Base-by-base conservation (phyloP, 2,797 vertebrate species). In the Macroramphosus scolopax region DNA sequence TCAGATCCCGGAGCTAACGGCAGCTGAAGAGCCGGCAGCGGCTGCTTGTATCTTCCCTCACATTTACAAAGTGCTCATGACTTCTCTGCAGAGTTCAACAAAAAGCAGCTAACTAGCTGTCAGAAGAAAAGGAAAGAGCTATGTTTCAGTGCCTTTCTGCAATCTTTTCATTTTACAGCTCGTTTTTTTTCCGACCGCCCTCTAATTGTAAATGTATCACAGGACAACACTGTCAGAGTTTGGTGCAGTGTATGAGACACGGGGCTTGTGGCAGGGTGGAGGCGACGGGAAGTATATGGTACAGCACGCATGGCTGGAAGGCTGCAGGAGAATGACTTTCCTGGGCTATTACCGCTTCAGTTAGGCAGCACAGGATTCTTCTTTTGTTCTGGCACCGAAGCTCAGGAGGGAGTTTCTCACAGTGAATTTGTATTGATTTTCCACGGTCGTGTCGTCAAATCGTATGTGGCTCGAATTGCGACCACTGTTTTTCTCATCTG, bases 371-470 rank as follows among this genome's bases (percentile, higher is more conserved):
- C 40, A 26, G 63, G 72, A 63, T 68, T 74, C 62, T 72, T 77
- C 75, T 82, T 85, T 80, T 84, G 78, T 81, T 82, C 67, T 73
- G 55, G 37, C 36, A 29, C 48, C 36, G 57, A 40, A 53, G 57
- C 76, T 60, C 56, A 51, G 77, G 32, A 7, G 32, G 72, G 63
- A 63, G 66, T 60, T 72, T 64, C 66, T 75, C 72, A 65, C 57
- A 80, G 78, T 83, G 68, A 71, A 72, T 80, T 76, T 64, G 25
- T 69, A 87, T 90, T 72, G 87, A 89, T 88, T 88, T 84, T 78
- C 66, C 71, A n/a, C 64, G 68, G 68, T 85, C 73, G 60, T 82
- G 75, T 82, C 68, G 76, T 80, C 66, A 75, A 66, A 64, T 68
- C 65, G 75, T 63, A 63, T 81, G 81, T 48, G 79, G 76, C 62